Conservation (phyloP, 2,888 invertebrate species). For the Dryobota labecula region DNA sequence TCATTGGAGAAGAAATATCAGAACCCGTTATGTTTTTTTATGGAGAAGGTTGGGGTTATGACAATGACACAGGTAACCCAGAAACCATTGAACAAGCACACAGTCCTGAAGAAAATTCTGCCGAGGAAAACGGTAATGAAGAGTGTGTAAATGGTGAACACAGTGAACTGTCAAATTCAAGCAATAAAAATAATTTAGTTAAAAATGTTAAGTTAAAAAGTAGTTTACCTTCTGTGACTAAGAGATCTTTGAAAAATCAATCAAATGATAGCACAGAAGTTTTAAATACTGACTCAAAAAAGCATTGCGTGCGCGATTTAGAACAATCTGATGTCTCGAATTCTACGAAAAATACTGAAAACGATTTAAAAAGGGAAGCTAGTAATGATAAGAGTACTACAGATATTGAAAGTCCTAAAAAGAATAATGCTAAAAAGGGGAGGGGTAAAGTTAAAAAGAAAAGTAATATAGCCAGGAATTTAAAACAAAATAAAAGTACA, state of each 20-base stretch:
- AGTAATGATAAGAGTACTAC: constrained; percentile 80
- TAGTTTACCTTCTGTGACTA: constrained; percentile 76
- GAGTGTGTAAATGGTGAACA: constrained; percentile 85
- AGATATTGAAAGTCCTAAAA: constrained; percentile 79
- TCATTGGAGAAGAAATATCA: constrained; percentile 93
- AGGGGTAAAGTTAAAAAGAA: constrained; percentile 84
- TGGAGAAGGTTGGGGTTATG: constrained; percentile 93
- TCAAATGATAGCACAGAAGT: constrained; percentile 81
- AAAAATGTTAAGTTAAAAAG: constrained; percentile 80
- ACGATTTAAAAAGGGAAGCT: constrained; percentile 75
- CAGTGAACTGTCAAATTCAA: constrained; percentile 74
- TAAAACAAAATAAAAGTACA: constrained; percentile 77
- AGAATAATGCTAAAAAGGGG: constrained; percentile 81
- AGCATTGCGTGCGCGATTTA: constrained; percentile 83
- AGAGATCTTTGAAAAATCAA: constrained; percentile 84
- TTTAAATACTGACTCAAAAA: constrained; percentile 83
- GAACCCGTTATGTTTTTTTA: constrained; percentile 93
- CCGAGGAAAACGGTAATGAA: constrained; percentile 79
- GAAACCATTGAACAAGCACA: constrained; percentile 78
- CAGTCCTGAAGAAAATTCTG: constrained; percentile 73
- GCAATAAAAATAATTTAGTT: constrained; percentile 77
- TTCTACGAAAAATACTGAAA: constrained; percentile 74
- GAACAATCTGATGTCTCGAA: constrained; percentile 81
- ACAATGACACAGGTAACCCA: constrained; percentile 94
- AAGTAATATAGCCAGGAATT: constrained; percentile 73